These are phyloP conservation scores for Pemphigus obesinymphae DNA, from an alignment of 1,140 invertebrate genomes.

Conservation along the genomic window DNA sequence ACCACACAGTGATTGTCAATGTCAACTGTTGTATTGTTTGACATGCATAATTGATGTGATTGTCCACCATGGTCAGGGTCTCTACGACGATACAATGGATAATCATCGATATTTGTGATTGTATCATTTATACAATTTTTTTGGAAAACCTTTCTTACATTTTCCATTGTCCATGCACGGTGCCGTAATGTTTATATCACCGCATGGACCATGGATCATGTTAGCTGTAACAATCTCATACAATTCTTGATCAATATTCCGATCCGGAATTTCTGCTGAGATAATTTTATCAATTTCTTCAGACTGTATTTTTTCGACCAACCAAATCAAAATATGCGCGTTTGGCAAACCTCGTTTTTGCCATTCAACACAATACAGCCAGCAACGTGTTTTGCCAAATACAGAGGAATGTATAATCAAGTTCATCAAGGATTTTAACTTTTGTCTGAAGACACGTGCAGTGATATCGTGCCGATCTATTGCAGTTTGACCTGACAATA, in stretches of 20 bases:
- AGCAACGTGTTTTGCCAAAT: slow-evolving; percentile 42
- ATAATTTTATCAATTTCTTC: slow-evolving; percentile 53
- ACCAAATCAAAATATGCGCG: slow-evolving; percentile 53
- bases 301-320: slow-evolving; percentile 49
- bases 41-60: no score
- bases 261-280: slow-evolving; percentile 56
- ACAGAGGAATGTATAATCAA: slow-evolving; percentile 42
- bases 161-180: background rate
- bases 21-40: no score
- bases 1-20: no score
- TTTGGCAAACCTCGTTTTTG: slow-evolving; percentile 50
- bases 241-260: slow-evolving; percentile 48
- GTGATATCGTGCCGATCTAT: slow-evolving; percentile 18
- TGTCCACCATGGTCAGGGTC: background rate
- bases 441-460: slow-evolving; percentile 29
- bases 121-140: background rate
- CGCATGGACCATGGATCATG: background rate
- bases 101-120: background rate
- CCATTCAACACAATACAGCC: slow-evolving; percentile 52
- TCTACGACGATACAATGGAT: background rate
- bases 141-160: background rate
- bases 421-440: background rate
- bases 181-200: background rate
- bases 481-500: background rate
- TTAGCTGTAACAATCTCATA: background rate